phyloP scores from a whole-genome alignment of 2,888 invertebrate genomes.

The Amphipoea oculea region DNA sequence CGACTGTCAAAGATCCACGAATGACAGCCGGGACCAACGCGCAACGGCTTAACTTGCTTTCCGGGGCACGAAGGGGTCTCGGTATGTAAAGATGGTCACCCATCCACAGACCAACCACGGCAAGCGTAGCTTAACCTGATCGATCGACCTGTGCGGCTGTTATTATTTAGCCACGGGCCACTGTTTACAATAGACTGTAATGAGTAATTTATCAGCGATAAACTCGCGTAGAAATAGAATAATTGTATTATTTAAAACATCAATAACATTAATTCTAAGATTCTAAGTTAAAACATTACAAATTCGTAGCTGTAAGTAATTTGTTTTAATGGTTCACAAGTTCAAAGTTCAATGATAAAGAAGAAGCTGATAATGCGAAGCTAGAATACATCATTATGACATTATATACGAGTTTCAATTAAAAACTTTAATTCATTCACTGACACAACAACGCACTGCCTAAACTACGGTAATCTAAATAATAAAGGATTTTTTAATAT shows the following conservation, averaged over 20 bases:
- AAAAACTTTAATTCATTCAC: no score
- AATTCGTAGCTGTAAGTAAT: slow-evolving; percentile 20
- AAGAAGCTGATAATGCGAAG: slow-evolving; percentile 32
- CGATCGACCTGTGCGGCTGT: neutral
- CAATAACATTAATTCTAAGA: slow-evolving; percentile 3
- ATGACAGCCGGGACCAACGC: neutral
- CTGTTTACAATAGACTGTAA: neutral
- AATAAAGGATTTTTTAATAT: neutral
- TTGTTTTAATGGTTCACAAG: slow-evolving; percentile 28
- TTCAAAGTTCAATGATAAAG: slow-evolving; percentile 53
- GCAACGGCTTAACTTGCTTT: neutral
- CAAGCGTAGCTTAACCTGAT: neutral
- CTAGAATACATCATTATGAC: slow-evolving; percentile 2
- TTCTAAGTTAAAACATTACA: slow-evolving; percentile 3
- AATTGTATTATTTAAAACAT: neutral
- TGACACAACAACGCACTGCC: neutral
- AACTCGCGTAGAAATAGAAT: neutral
- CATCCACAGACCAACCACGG: neutral
- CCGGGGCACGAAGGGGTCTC: neutral
- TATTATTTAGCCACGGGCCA: no score
- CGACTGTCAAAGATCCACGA: neutral
- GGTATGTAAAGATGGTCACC: neutral
- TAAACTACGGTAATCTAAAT: no score
- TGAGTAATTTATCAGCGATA: slow-evolving; percentile 2
- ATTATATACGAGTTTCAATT: neutral